These are phyloP conservation scores for Herpailurus yagouaroundi DNA, from an alignment of 2,113 vertebrate species.

Conservation along the genomic window DNA sequence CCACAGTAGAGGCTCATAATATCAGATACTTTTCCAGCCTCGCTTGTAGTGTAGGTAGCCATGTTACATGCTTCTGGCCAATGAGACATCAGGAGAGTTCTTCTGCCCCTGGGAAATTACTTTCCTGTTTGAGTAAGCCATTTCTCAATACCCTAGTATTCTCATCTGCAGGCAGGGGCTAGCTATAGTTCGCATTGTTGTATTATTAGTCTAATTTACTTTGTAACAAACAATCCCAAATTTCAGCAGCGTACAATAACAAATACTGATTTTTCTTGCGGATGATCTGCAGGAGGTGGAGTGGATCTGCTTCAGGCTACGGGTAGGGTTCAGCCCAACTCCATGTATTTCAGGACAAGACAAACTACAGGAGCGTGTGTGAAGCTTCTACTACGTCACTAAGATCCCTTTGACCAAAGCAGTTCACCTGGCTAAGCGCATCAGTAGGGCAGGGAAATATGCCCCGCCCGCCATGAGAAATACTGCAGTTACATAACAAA, in stretches of 20 bases:
- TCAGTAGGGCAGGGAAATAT: background rate
- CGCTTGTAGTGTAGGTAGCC: background rate
- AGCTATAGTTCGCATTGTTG: background rate
- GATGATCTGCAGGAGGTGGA: background rate
- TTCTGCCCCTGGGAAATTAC: background rate
- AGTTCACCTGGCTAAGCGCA: background rate
- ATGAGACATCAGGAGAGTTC: background rate
- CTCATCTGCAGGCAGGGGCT: background rate
- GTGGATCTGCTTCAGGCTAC: background rate
- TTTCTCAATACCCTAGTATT: background rate
- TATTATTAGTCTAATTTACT: slow-evolving; percentile 3
- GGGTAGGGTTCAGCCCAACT: background rate
- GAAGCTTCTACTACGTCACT: background rate
- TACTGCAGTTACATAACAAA: background rate
- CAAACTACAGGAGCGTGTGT: background rate
- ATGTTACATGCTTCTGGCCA: background rate
- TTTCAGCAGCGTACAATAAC: background rate
- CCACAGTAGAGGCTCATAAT: background rate
- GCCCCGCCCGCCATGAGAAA: background rate
- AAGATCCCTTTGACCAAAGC: background rate
- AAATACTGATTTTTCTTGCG: background rate
- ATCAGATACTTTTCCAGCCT: background rate
- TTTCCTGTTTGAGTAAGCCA: slow-evolving; percentile 32
- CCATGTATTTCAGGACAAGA: background rate
- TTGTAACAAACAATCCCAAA: background rate